Percentiles rank a stretch among this genome's conserved stretches.
These are phyloP conservation scores for Terrapene triunguis DNA, from an alignment of 2,113 vertebrate species.

Conservation along the genomic window DNA sequence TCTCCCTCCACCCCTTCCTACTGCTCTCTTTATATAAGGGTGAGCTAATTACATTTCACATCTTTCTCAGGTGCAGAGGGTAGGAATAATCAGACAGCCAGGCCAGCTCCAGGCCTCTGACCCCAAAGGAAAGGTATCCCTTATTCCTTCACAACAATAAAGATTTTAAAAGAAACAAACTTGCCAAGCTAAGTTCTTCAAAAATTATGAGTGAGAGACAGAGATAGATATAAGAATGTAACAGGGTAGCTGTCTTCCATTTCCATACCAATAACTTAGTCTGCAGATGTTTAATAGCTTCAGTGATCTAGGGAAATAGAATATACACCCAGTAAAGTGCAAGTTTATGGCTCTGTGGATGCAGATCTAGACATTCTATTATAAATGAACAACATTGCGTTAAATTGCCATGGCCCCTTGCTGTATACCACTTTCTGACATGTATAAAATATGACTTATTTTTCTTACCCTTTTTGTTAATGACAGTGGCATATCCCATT, in stretches of 20 bases:
- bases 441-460: slow-evolving; percentile 53
- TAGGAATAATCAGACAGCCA: neutral
- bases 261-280: slow-evolving; percentile 60
- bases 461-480: slow-evolving; percentile 51
- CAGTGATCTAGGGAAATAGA: slow-evolving; percentile 54
- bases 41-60: neutral
- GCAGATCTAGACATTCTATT: slow-evolving; percentile 16
- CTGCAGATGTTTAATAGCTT: slow-evolving; percentile 64
- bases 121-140: neutral
- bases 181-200: neutral
- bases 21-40: neutral
- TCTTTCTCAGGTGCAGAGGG: neutral
- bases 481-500: neutral
- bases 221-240: slow-evolving; percentile 24
- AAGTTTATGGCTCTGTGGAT: slow-evolving; percentile 36
- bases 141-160: neutral
- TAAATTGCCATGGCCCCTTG: slow-evolving; percentile 44
- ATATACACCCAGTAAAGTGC: slow-evolving; percentile 33
- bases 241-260: neutral
- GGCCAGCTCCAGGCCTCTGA: neutral
- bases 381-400: slow-evolving; percentile 45
- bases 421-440: slow-evolving; percentile 22
- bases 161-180: slow-evolving; percentile 25
- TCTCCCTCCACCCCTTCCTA: neutral
- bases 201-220: slow-evolving; percentile 10